Evolutionary conservation across 2,797 vertebrate genomes (phyloP), one percentile per base, ranked within the genome.

Genomic region (Falco naumanni): DNA sequence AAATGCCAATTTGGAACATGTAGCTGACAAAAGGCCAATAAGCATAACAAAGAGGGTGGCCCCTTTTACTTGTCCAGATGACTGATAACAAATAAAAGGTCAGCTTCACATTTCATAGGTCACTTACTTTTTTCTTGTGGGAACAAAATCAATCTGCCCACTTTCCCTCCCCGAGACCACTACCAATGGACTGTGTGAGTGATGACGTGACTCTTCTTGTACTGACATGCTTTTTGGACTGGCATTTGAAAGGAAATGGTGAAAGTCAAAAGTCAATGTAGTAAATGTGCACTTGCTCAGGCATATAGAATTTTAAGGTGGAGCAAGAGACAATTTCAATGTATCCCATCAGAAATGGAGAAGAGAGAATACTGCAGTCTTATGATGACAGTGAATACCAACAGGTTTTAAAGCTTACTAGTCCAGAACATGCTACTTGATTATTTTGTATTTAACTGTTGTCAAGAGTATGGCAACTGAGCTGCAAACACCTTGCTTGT

Each of bases 51-150:
- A 96, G 93, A 94, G 94, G 97, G 97, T 92, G 97, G 96, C 91
- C 60, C 90, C 93, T 97, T 94, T 96, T 93, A 89, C 83, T 97
- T 97, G 94, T 95, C 90, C 91, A 94, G 91, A 97, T 95, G 97
- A 96, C 90, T 77, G 72, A 69, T 91, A 92, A 97, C 97, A 98
- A 98, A 96, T 96, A 97, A 96, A 97, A 98, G 98, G 98, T 98
- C 97, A 97, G 65, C 94, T 95, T 96, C 66, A 85, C 97, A 98
- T 97, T 98, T 97, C 96, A 97, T 96, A 96, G 98, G 97, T 98
- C 98, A 98, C 89, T 96, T 96, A 91, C 86, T 91, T 94, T 96
- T 98, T 98, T 96, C 90, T 95, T 75, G 66, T 50, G 85, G 64
- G 72, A 98, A 95, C 93, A 95, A 91, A 78, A 75, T 95, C 69